A percentile compares a stretch with the other conserved stretches of the same genome.
Evolutionary conservation across 2,113 vertebrate genomes (phyloP).

Genomic region (Tachysurus fulvidraco): DNA sequence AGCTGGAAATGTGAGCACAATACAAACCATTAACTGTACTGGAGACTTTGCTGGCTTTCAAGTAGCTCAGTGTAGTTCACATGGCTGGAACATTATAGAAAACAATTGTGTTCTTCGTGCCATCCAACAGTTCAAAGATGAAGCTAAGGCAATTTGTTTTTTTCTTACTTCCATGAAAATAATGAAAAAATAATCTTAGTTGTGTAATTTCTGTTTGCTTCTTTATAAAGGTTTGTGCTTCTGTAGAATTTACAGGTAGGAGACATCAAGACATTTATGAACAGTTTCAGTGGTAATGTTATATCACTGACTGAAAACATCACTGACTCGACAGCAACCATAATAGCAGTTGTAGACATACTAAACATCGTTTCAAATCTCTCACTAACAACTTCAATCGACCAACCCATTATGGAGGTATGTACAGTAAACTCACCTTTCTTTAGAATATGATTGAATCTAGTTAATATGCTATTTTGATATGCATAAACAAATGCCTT

Average conservation of each 20-base stretch:
- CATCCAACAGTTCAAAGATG: neutral
- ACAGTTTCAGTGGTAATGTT: neutral
- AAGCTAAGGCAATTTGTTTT: constrained; percentile 19
- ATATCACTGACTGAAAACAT: neutral
- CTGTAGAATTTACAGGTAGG: constrained; percentile 35
- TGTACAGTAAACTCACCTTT: neutral
- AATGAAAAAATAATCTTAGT: neutral
- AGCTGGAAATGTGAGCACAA: neutral
- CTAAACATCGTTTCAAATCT: constrained; percentile 52
- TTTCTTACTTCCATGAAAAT: neutral
- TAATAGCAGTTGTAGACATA: constrained; percentile 59
- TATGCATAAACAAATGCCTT: too few relatives aligned
- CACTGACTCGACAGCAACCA: constrained; percentile 54
- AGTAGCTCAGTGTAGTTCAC: neutral
- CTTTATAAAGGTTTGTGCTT: neutral
- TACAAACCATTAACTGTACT: neutral
- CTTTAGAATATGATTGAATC: neutral
- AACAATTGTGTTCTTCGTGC: constrained; percentile 29
- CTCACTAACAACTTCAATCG: constrained; percentile 9
- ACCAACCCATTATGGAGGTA: constrained; percentile 50
- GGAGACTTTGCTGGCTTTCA: neutral
- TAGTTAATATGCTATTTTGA: neutral
- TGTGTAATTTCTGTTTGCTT: neutral
- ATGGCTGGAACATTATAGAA: rapidly evolving
- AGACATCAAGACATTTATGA: constrained; percentile 38